Evolutionary conservation across 2,797 vertebrate species (phyloP).

Genomic region (Lagorchestes hirsutus): DNA sequence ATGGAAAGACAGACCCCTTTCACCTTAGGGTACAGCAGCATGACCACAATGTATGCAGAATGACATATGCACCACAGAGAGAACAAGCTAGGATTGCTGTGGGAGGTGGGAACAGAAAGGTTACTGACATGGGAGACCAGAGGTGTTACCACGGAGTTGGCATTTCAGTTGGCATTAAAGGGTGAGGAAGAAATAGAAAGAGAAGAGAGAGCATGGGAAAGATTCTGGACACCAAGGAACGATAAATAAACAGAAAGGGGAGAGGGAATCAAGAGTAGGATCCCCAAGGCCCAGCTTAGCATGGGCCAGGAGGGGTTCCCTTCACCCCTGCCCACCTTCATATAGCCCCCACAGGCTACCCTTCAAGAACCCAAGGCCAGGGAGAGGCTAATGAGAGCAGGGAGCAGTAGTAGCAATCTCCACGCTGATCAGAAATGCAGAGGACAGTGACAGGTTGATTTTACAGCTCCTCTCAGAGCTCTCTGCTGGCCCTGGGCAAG

Average conservation of each 20-base stretch:
- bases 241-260: neutral
- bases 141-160: neutral
- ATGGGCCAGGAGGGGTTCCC: neutral
- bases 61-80: neutral
- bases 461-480: slow-evolving; percentile 84
- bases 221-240: neutral
- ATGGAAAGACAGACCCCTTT: neutral
- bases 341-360: neutral
- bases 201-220: neutral
- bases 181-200: neutral
- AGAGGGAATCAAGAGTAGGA: neutral
- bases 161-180: neutral
- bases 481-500: slow-evolving; percentile 82
- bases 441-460: slow-evolving; percentile 86
- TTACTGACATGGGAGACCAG: neutral
- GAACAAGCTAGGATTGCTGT: neutral
- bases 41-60: neutral
- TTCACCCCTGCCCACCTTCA: neutral
- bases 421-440: slow-evolving; percentile 81
- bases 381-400: neutral
- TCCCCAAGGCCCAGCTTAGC: neutral
- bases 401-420: slow-evolving; percentile 80
- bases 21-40: neutral
- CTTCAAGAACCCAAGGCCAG: neutral
- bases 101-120: neutral